Evolutionary conservation across 2,797 vertebrate genomes (phyloP).

Genomic region (Acrocephalus scirpaceus): DNA sequence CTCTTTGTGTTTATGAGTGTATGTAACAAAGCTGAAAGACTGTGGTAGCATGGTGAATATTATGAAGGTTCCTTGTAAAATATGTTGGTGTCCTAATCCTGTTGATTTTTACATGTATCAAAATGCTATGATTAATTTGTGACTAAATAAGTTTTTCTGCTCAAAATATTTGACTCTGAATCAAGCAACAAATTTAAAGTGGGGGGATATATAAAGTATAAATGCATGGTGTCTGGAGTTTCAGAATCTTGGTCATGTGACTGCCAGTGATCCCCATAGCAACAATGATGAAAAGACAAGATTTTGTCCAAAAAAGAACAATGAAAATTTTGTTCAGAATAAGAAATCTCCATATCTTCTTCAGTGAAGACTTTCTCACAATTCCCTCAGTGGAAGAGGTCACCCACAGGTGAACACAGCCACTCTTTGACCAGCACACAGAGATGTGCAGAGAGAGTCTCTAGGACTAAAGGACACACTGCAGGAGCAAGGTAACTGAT

Average conservation of each 20-base stretch:
- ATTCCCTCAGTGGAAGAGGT: neutral
- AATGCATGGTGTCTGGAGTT: neutral
- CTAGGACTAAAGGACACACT: neutral
- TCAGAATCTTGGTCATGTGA: neutral
- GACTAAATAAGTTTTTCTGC: neutral
- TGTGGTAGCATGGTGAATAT: neutral
- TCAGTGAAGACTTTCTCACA: neutral
- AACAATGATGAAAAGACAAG: neutral
- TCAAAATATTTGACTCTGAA: neutral
- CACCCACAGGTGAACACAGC: neutral
- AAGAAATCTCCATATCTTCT: neutral
- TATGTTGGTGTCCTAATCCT: neutral
- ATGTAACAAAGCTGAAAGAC: neutral
- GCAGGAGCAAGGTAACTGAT: rapidly evolving
- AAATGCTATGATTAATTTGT: neutral
- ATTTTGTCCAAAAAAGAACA: neutral
- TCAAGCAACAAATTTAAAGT: neutral
- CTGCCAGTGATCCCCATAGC: rapidly evolving
- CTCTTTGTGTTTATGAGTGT: neutral
- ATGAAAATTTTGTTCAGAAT: neutral
- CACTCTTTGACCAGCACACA: neutral
- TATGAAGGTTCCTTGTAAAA: neutral
- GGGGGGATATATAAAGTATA: neutral
- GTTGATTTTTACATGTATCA: neutral
- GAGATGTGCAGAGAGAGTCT: neutral